phyloP scores from a whole-genome alignment of 2,888 invertebrate genomes.

The Protophormia terraenovae region DNA sequence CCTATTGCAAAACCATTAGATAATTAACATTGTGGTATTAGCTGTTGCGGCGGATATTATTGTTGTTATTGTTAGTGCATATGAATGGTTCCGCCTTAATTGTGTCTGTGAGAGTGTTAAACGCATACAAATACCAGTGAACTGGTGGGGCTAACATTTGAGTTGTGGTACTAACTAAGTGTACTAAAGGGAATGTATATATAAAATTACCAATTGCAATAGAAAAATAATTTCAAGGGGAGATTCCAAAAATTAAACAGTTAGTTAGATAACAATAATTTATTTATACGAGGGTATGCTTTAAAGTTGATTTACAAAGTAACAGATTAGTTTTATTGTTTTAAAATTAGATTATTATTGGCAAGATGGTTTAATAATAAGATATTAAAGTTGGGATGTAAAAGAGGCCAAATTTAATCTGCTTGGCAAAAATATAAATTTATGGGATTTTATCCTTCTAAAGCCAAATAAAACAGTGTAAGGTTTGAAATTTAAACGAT shows the following conservation, averaged over 20 bases:
- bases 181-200: not conserved
- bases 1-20: slow-evolving; percentile 58
- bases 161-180: too few relatives aligned
- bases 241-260: not conserved
- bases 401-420: too few relatives aligned
- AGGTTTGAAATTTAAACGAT: not conserved
- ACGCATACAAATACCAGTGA: not conserved
- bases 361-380: too few relatives aligned
- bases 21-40: slow-evolving; percentile 37
- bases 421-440: too few relatives aligned
- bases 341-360: too few relatives aligned
- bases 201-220: not conserved
- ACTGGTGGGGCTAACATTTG: not conserved
- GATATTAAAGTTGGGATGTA: too few relatives aligned
- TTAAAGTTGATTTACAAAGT: not conserved
- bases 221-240: not conserved
- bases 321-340: too few relatives aligned
- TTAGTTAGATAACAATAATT: not conserved
- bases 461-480: too few relatives aligned
- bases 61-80: slow-evolving; percentile 1
- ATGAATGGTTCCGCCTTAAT: not conserved
- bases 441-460: too few relatives aligned
- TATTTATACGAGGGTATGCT: not conserved
- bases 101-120: not conserved
- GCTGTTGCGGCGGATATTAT: not conserved